Evolutionary conservation across 92 coral and sea anemone genomes (phyloP).

Genomic region (Metridium senile): DNA sequence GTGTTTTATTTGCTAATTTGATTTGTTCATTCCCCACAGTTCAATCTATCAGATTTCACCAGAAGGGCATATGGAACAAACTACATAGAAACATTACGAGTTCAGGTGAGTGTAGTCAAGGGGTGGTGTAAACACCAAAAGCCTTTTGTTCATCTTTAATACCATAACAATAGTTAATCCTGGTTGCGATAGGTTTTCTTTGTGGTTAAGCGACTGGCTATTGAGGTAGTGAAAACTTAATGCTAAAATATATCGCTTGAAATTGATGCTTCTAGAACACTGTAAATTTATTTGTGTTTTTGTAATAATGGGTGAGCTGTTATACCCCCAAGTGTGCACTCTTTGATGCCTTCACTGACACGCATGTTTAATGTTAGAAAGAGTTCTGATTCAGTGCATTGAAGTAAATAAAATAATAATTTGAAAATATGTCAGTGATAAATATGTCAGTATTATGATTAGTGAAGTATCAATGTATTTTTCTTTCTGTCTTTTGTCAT

Average conservation of each 20-base stretch:
- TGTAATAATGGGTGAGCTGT: background rate
- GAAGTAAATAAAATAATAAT: too few relatives aligned
- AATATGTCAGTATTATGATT: too few relatives aligned
- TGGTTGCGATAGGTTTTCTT: slow-evolving; percentile 6
- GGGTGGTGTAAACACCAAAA: slow-evolving; percentile 19
- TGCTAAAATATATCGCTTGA: background rate
- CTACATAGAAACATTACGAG: slow-evolving; percentile 98
- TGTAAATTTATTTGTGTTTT: background rate
- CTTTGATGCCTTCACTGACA: background rate
- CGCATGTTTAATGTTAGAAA: background rate
- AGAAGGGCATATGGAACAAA: slow-evolving; percentile 98
- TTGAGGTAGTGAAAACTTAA: background rate
- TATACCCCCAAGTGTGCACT: background rate
- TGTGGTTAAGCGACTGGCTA: slow-evolving; percentile 11
- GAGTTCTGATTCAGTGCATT: background rate
- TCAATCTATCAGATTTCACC: slow-evolving; percentile 98
- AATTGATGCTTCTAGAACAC: background rate
- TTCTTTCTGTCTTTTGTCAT: background rate
- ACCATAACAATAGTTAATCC: slow-evolving; percentile 2
- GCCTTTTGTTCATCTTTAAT: slow-evolving; percentile 10
- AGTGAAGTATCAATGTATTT: background rate
- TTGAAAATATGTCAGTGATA: too few relatives aligned
- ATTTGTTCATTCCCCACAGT: slow-evolving; percentile 40
- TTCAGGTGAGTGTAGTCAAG: slow-evolving; percentile 77
- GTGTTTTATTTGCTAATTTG: slow-evolving; percentile 5